Evolutionary conservation across 2,888 invertebrate genomes (phyloP), one percentile per base, ranked within the genome.

Genomic region (Opisthograptis luteolata): DNA sequence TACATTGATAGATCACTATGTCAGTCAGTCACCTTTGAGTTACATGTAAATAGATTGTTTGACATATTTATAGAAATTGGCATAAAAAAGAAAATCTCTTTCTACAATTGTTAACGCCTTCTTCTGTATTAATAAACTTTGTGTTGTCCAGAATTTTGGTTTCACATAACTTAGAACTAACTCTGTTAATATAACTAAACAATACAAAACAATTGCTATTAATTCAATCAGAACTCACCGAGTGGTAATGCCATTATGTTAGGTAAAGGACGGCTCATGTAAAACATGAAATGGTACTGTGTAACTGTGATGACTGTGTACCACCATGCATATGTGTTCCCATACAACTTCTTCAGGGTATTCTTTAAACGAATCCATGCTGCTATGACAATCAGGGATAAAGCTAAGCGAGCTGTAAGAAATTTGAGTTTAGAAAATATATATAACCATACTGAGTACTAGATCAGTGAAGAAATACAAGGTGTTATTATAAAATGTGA

Each of bases 281-380:
- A 99, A 84, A 98, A 99, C 93, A 99, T 95, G 76, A 99, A 98
- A 87, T 99, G 99, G 83, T 99, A 99, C 82, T 99, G 99, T 0
- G 98, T 95, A 12, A 95, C 93, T 1, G 97, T 97, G 47, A 99
- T 93, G 3, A 94, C 83, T 13, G 95, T 92, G 70, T 95, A 95
- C 97, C 97, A 97, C 76, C 94, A 92, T 4, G 95, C 92, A 73
- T 96, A 95, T 60, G 94, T 92, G 46, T 87, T 80, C 8, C 98
- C 98, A 87, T 96, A 98, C 49, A 94, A 92, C 60, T 94, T 94
- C 65, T 94, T 92, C 20, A 99, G 91, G 3, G 96, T 93, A 71
- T 93, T 92, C 45, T 94, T 92, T 60, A 98, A 93, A 31, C 94
- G 89, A 55, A 93, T 92, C 88, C 98, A 96, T 62, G 96, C 91